Conservation (phyloP, 2,888 invertebrate species). For the Scaptomyza reducta region DNA sequence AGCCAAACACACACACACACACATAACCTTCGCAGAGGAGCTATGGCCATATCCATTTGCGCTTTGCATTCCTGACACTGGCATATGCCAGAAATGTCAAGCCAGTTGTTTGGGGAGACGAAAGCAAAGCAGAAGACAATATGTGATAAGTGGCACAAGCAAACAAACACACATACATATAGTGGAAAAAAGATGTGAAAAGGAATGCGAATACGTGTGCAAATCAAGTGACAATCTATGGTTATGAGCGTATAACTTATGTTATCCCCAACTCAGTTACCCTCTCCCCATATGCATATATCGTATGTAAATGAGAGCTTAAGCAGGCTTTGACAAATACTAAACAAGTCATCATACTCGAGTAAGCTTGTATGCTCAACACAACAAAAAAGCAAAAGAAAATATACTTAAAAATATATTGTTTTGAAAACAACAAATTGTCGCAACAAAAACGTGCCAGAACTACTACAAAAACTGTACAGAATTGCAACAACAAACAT, state of each 20-base stretch:
- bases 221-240: conserved; percentile 66
- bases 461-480: not conserved
- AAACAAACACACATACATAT: conserved; percentile 13
- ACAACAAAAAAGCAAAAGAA: conserved; percentile 2
- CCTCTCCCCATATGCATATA: not conserved
- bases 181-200: conserved; percentile 10
- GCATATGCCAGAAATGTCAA: conserved; percentile 55
- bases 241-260: conserved; percentile 61
- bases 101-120: conserved; percentile 20
- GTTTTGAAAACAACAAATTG: not conserved
- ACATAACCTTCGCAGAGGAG: not conserved
- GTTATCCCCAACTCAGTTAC: conserved; percentile 12
- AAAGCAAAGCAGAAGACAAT: conserved; percentile 19
- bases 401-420: conserved; percentile 15
- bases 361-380: conserved; percentile 17
- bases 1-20: not conserved
- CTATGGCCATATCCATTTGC: conserved; percentile 40
- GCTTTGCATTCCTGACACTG: conserved; percentile 60
- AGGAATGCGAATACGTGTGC: conserved; percentile 41
- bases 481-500: not conserved
- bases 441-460: not conserved
- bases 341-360: not conserved
- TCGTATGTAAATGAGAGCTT: conserved; percentile 60
- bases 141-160: conserved; percentile 54
- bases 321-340: conserved; percentile 57